phyloP scores from a whole-genome alignment of 2,888 invertebrate genomes.

The Oscheius sp. region DNA sequence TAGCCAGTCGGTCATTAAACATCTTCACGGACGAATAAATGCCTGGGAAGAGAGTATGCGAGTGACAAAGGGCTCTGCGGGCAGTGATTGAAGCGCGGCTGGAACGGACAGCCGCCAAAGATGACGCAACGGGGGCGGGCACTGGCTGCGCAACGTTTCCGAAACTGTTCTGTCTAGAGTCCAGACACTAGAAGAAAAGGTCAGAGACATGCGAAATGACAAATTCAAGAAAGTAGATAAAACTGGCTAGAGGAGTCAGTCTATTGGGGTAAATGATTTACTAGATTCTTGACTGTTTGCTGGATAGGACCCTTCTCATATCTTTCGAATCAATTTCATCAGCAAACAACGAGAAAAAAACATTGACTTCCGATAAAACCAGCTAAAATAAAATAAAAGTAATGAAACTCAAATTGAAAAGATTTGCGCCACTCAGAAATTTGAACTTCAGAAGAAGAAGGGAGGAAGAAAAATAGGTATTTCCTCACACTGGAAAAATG shows the following conservation, averaged over 20 bases:
- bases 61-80: too few species aligned
- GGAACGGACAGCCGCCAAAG: not conserved
- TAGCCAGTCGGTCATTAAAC: not conserved
- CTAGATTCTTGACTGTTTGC: not conserved
- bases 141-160: not conserved
- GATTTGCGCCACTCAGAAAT: too few species aligned
- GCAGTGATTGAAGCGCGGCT: not conserved
- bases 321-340: too few species aligned
- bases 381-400: too few species aligned
- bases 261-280: not conserved
- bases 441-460: too few species aligned
- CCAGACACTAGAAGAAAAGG: not conserved
- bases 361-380: too few species aligned
- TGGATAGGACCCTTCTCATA: too few species aligned
- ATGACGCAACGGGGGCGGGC: not conserved
- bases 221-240: not conserved
- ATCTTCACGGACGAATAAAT: conserved; percentile 7
- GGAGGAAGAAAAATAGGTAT: too few species aligned
- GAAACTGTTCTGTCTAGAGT: not conserved
- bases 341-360: too few species aligned
- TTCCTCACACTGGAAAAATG: too few species aligned
- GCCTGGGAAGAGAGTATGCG: not conserved
- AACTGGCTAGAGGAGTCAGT: not conserved
- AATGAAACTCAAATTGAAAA: too few species aligned
- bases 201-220: not conserved